Evolutionary conservation across 2,888 invertebrate genomes (phyloP), one percentile per base, ranked within the genome.

Genomic region (Ecdyonurus torrentis): DNA sequence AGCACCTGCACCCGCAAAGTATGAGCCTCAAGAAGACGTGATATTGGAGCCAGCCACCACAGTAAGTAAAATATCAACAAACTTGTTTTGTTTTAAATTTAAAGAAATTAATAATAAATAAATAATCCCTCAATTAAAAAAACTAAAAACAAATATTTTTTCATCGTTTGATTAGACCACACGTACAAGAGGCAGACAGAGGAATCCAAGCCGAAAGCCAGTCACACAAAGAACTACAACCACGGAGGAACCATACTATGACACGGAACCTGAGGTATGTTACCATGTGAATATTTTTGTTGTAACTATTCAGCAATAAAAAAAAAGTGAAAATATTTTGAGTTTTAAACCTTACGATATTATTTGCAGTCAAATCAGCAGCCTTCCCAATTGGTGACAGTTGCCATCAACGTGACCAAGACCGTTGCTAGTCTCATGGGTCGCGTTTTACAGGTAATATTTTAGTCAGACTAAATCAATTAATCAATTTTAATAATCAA

Each of bases 351-450:
- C n/a, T n/a, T n/a, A n/a, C n/a, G n/a, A n/a, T 37, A 37, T 10
- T 37, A 15, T 37, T 37, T 37, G 37, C 5, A 37, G 5, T 37
- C 15, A 37, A 10, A 10, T 37, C 37, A n/a, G n/a, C 15, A 5
- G 55, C 55, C n/a, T 5, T 55, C 55, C n/a, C 7, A 5, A 7
- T n/a, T 55, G n/a, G 55, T 55, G 55, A 55, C 55, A 5, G 55
- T 55, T 5, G 55, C 55, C 55, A 55, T 55, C n/a, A 55, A 55
- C 55, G 55, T 55, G 55, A 55, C 55, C 5, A 55, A 55, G 22
- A 55, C 55, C 5, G 55, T 55, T 7, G 55, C 55, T n/a, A 55
- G 55, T 55, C 55, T 55, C 7, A 55, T 55, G 55, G 55, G 19
- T 22, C n/a, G 55, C n/a, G 55, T 55, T 5, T 20, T 55, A 7